phyloP scores from a whole-genome alignment of 2,113 vertebrate species.

The Gnathonemus echidnorhynchus region DNA sequence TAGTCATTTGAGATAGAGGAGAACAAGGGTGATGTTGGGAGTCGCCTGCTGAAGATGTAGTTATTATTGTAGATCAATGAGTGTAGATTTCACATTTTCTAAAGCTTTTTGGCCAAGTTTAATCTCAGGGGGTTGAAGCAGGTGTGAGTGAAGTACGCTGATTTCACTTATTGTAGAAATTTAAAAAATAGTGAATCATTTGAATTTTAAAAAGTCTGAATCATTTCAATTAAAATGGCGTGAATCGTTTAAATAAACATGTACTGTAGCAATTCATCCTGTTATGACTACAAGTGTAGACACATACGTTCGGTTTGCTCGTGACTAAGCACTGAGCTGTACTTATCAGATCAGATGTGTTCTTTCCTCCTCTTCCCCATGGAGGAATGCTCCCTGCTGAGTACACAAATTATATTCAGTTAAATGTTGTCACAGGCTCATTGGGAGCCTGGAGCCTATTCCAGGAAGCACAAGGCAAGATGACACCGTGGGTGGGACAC shows the following conservation, averaged over 20 bases:
- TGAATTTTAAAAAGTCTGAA: neutral
- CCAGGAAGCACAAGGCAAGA: neutral
- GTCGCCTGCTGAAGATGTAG: neutral
- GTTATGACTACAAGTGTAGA: neutral
- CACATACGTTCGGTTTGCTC: neutral
- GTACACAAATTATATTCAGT: neutral
- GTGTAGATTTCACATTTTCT: neutral
- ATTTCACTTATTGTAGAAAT: neutral
- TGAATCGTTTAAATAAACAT: neutral
- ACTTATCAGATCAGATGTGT: neutral
- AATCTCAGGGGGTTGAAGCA: neutral
- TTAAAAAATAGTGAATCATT: neutral
- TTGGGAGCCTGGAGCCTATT: neutral
- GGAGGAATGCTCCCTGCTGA: neutral
- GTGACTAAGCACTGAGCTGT: neutral
- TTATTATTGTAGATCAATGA: neutral
- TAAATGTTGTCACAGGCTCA: neutral
- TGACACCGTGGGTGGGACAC: neutral
- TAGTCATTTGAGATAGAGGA: neutral
- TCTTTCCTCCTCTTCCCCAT: neutral
- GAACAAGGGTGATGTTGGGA: neutral
- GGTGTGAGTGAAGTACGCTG: neutral
- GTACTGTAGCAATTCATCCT: neutral
- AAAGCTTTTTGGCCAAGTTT: neutral
- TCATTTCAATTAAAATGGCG: neutral